Evolutionary conservation across 2,888 invertebrate species (phyloP).

Genomic region (Chouioia cunea): DNA sequence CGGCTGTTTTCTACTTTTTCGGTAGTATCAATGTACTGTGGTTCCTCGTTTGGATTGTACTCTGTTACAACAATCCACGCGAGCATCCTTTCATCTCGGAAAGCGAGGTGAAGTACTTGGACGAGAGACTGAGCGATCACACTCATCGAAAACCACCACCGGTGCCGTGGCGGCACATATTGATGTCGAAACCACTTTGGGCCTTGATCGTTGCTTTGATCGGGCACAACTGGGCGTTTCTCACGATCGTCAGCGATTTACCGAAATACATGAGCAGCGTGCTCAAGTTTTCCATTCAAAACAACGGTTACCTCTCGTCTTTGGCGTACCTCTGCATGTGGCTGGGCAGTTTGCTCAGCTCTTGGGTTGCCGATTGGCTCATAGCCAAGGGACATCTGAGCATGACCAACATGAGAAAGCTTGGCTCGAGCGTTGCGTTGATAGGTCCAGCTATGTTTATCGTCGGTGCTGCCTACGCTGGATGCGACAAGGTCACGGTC

Average conservation of each 20-base stretch:
- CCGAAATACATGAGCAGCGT: constrained; percentile 69
- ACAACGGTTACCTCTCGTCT: constrained; percentile 68
- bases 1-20: constrained; percentile 85
- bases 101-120: constrained; percentile 60
- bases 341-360: constrained; percentile 65
- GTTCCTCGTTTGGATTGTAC: constrained; percentile 76
- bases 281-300: constrained; percentile 66
- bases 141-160: constrained; percentile 62
- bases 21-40: constrained; percentile 81
- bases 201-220: constrained; percentile 77
- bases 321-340: constrained; percentile 69
- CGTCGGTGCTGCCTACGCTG: constrained; percentile 69
- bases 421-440: constrained; percentile 69
- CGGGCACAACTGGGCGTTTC: constrained; percentile 67
- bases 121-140: constrained; percentile 62
- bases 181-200: constrained; percentile 77
- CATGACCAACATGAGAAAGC: constrained; percentile 68
- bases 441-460: constrained; percentile 69
- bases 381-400: constrained; percentile 62
- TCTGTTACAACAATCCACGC: constrained; percentile 65
- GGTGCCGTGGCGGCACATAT: constrained; percentile 62
- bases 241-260: constrained; percentile 65
- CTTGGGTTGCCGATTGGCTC: constrained; percentile 67
- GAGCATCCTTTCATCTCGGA: constrained; percentile 67
- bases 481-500: constrained; percentile 66